Evolutionary conservation across 2,888 invertebrate species (phyloP), one percentile per base, ranked within the genome.

Genomic region (Latrodectus hesperus): DNA sequence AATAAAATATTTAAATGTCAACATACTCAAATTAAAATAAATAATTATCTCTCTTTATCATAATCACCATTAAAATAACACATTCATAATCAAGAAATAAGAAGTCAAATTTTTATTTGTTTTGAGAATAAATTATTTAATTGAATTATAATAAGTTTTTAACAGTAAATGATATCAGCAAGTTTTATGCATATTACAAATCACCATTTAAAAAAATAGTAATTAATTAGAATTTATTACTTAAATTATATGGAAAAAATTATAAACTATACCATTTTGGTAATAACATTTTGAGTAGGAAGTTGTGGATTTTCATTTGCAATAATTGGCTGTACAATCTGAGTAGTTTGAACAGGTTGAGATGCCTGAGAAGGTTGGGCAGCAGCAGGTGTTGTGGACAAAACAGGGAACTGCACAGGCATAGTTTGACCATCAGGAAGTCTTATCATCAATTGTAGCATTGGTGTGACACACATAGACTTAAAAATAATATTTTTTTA

Each of bases 361-460:
- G 64, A 51, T 67, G 68, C 10, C 17, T 60, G 52, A 60, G 52
- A 9, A 68, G 67, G 22, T 11, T 53, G n/a, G 12, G 88, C 22
- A 53, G 72, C 16, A 17, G 65, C 26, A 12, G 89, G 51, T 67
- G 90, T 89, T 12, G 92, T 88, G 10, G 93, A 92, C 64, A 92
- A 91, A 9, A 93, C 92, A 9, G 93, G 92, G 53, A 93, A 91
- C 84, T 93, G 93, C 90, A 94, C 90, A 14, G 92, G 92, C 60
- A 92, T 92, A 72, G 93, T 91, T 91, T 93, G 93, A 10, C 94
- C 94, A 91, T 93, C 93, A 8, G 94, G 93, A 49, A 94, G 93
- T 91, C 94, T 93, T 72, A 94, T 90, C 64, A 93, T 91, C 26
- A 94, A 91, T 90, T 94, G 93, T 88, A 94, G 77, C 53, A 90